Evolutionary conservation across 2,888 invertebrate species (phyloP), one percentile per base, ranked within the genome.

Genomic region (Pantelozetes paolii): DNA sequence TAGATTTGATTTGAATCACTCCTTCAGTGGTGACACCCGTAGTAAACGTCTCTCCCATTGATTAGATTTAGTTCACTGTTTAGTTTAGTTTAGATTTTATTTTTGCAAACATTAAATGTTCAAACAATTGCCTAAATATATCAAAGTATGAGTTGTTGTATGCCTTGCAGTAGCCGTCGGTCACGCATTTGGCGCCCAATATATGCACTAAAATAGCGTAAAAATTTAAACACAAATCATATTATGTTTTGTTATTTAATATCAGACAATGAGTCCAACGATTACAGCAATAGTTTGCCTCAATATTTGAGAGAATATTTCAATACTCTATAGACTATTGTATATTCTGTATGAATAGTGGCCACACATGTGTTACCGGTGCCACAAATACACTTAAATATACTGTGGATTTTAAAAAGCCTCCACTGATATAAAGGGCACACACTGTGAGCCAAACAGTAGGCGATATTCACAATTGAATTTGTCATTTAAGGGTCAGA

Each of bases 21-120:
- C 20, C 20, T 50, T 50, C 20, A 50, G 13, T 18, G 59, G 59
- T 59, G 59, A 59, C 59, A 59, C 59, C 59, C 59, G 59, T 59
- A 23, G 23, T 28, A 6, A 18, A 3, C 1, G 8, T 50, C 36
- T 11, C 6, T 8, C 6, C 36, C 50, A 13, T 59, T 59, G 13
- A 32, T 59, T 59, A 28, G 26, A 59, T 59, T 59, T 59, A 59
- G 59, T 50, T 50, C 50, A 50, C 50, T 50, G n/a, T 50, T 45
- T 40, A 40, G 8, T 40, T n/a, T n/a, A n/a, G n/a, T n/a, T n/a
- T n/a, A n/a, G n/a, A n/a, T n/a, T n/a, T n/a, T n/a, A n/a, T n/a
- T n/a, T n/a, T n/a, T n/a, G n/a, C n/a, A n/a, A n/a, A n/a, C n/a
- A n/a, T n/a, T n/a, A n/a, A n/a, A n/a, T n/a, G n/a, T n/a, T n/a